A percentile compares a stretch with the other conserved stretches of the same genome.
These are phyloP conservation scores for Eupithecia insigniata DNA, from an alignment of 2,888 invertebrate genomes.

Conservation along the genomic window DNA sequence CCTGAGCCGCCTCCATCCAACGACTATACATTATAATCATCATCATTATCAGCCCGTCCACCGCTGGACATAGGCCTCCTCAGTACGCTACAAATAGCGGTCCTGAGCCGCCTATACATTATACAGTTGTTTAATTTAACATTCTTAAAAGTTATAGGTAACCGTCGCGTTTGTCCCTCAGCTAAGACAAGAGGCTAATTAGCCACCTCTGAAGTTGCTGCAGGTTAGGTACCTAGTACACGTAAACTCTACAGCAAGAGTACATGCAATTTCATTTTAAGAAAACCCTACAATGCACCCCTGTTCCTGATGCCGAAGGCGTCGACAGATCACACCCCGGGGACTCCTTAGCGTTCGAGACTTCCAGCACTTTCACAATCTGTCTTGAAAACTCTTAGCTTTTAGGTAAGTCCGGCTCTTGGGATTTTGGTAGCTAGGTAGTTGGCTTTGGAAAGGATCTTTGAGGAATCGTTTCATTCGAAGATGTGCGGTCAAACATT, in stretches of 20 bases:
- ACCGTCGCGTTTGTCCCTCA: no score
- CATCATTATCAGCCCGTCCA: no score
- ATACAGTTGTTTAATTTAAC: no score
- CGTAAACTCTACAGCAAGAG: neutral
- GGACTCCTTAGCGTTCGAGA: conserved; percentile 52
- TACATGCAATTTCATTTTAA: neutral
- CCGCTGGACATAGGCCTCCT: no score
- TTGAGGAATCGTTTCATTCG: neutral
- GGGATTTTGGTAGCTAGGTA: neutral
- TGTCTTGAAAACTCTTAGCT: conserved; percentile 25
- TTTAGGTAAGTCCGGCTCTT: neutral
- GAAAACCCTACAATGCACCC: conserved; percentile 9
- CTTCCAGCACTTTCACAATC: conserved; percentile 43
- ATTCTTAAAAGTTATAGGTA: neutral
- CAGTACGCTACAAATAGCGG: no score
- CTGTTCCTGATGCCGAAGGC: conserved; percentile 35
- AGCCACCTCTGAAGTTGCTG: neutral
- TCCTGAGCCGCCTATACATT: no score
- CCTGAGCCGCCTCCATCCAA: no score
- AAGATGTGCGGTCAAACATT: no score
- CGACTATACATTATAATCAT: no score
- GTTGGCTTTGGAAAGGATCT: neutral
- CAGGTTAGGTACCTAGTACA: neutral
- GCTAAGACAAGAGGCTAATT: no score
- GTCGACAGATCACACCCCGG: conserved; percentile 67